Evolutionary conservation across 1,140 invertebrate genomes (phyloP).

Genomic region (Drosophila melanica): DNA sequence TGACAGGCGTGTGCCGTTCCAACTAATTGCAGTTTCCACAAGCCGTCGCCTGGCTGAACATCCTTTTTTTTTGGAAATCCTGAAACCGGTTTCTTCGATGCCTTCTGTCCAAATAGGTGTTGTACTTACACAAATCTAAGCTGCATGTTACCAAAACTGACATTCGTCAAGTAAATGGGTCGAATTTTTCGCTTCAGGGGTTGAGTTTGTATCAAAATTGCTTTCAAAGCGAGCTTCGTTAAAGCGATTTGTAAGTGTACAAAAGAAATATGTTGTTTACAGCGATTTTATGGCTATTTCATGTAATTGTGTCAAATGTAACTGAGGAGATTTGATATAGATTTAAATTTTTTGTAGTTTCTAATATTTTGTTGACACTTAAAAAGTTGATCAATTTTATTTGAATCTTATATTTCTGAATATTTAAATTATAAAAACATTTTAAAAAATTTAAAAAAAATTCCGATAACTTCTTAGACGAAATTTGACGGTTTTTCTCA

Average conservation of each 20-base stretch:
- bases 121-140: conserved; percentile 14
- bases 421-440: too few relatives aligned
- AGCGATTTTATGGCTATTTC: background rate
- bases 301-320: background rate
- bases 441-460: too few relatives aligned
- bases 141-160: background rate
- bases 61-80: conserved; percentile 12
- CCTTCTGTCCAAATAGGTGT: conserved; percentile 31
- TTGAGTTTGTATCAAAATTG: conserved; percentile 12
- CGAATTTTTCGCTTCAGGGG: background rate
- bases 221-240: conserved; percentile 14
- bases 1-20: conserved; percentile 68
- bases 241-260: background rate
- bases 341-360: too few relatives aligned
- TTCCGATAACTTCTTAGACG: too few relatives aligned
- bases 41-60: background rate
- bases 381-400: too few relatives aligned
- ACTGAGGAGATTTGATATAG: too few relatives aligned
- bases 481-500: too few relatives aligned
- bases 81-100: conserved; percentile 42
- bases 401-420: too few relatives aligned
- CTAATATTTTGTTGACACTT: too few relatives aligned
- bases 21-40: conserved; percentile 73
- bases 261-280: background rate
- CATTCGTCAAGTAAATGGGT: conserved; percentile 12